Evolutionary conservation across 2,888 invertebrate genomes (phyloP), one percentile per base, ranked within the genome.

Genomic region (Mamestra brassicae): DNA sequence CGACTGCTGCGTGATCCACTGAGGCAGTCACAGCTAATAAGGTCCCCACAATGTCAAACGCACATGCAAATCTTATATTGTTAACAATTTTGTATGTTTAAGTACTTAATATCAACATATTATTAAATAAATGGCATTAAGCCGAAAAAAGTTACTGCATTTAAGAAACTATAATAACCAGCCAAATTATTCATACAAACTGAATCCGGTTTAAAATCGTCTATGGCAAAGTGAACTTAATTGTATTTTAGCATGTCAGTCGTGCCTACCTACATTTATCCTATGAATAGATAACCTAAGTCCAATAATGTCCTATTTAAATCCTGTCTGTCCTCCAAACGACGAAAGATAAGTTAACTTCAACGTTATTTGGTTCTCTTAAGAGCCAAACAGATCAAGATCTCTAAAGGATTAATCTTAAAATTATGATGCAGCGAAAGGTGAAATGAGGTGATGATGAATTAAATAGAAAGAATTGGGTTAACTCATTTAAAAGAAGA

Each of bases 391-490:
- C 73, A 65, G 67, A 61, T 36, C 57, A 62, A 34, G 64, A 78
- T 82, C 11, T 68, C 6, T 13, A 70, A 8, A 26, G 45, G 64
- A 58, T 58, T 65, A 74, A 2, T 65, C 47, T 55, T 65, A 69
- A 74, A 71, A 60, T 34, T 74, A 71, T 74, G 74, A 70, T 82
- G 69, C 69, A 60, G 68, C 38, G 74, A 71, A 57, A 55, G 17
- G 4, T 26, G 60, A 54, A 15, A 34, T 0, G 7, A 60, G 57
- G 58, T 45, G 3, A 45, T 63, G 11, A 17, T 15, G 1, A 3
- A 1, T 38, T 1, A 4, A 55, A 47, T 15, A 3, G 8, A 42
- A 4, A 4, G 2, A 26, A 26, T 26, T 26, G 26, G 26, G 26
- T 8, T n/a, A 45, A 61, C 42, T n/a, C 10, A 11, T 26, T 11